Evolutionary conservation across 2,797 vertebrate genomes (phyloP).

Genomic region (Mus spretus): DNA sequence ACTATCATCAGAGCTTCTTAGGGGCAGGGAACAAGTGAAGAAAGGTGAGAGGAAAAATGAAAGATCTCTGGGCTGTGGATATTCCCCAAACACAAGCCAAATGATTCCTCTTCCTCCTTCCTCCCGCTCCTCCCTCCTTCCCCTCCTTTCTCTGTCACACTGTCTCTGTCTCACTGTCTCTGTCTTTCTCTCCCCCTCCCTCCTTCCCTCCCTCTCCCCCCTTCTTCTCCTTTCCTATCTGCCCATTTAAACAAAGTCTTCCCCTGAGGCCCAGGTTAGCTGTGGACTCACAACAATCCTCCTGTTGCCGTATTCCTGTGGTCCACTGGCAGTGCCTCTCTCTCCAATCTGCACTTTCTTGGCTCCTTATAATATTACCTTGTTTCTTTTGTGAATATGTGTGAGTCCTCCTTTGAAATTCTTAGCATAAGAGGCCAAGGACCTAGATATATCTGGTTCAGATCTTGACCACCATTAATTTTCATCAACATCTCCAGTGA

Average conservation of each 20-base stretch:
- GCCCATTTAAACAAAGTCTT: background rate
- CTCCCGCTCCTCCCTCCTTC: rapidly evolving
- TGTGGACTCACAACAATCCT: background rate
- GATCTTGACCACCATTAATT: background rate
- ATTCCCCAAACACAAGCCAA: background rate
- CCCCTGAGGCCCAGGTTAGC: background rate
- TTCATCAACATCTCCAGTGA: background rate
- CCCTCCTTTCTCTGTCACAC: background rate
- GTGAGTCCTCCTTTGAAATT: background rate
- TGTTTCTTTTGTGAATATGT: background rate
- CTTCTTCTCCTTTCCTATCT: background rate
- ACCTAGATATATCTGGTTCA: background rate
- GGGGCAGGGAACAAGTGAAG: background rate
- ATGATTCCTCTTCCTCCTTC: no score
- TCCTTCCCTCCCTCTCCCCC: no score
- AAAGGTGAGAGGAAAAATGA: background rate
- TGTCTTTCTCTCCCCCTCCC: no score
- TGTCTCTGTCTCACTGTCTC: no score
- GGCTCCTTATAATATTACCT: background rate
- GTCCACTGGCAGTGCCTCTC: background rate
- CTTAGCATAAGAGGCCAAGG: background rate
- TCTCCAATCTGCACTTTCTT: background rate
- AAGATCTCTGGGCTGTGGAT: background rate
- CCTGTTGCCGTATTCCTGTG: background rate
- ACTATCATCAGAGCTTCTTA: background rate